Evolutionary conservation across 35 echinoderm and acorn worm species (phyloP), one percentile per base, ranked within the genome.

Genomic region (Lytechinus variegatus): DNA sequence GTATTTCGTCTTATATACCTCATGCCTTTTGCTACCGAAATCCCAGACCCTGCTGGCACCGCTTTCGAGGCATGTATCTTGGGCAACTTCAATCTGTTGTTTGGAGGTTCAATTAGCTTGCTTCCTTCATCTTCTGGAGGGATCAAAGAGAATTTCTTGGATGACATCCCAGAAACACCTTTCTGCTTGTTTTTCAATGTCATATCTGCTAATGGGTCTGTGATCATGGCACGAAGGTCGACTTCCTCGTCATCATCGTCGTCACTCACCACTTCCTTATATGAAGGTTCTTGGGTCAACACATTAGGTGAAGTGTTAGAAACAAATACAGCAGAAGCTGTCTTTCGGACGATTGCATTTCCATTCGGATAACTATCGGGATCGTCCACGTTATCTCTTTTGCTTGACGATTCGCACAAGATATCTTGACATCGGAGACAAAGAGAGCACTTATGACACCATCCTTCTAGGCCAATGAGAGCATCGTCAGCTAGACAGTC

Each of bases 371-470:
- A 28, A 87, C 21, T 53, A 24, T 87, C 86, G 4, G 44, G 5
- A 28, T 57, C 19, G 16, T 54, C 92, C 16, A 87, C 60, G 52
- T 27, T 27, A 19, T 24, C n/a, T 24, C n/a, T 79, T 19, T 94
- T 54, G 53, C 44, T 29, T 44, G 54, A 61, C 56, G 86, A 51
- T 87, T 54, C 56, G 60, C 97, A 98, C 0, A 98, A 61, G 9
- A 97, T 96, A n/a, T 98, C 96, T 53, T 97, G 96, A 54, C 97
- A 98, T 54, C 91, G 88, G 10, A 98, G 92, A 66, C 96, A 98
- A 5, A 92, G 95, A 14, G 10, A 57, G 95, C 97, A 97, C 96
- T 97, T 98, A 94, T 97, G 96, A 93, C 97, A 98, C 97, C 97
- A 98, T 27, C 97, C 96, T 89, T 96, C 96, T 12, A 96, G 54